These are phyloP conservation scores for Pygoscelis antarcticus DNA, from an alignment of 2,113 vertebrate genomes.

Conservation along the genomic window DNA sequence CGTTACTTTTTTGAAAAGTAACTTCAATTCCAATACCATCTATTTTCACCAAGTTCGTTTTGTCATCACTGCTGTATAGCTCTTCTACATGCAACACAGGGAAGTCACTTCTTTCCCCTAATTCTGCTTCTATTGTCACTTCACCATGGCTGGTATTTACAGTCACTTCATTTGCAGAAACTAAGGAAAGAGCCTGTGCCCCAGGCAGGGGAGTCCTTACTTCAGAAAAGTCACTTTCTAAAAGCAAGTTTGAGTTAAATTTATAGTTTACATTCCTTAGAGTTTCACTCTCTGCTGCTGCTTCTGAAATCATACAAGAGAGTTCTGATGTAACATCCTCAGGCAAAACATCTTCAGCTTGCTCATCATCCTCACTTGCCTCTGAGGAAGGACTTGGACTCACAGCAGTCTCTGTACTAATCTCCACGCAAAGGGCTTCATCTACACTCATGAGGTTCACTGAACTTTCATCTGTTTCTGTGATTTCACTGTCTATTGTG, in stretches of 20 bases:
- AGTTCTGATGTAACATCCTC: neutral
- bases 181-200: neutral
- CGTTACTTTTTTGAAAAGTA: conserved; percentile 13
- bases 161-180: neutral
- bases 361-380: neutral
- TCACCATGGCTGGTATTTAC: neutral
- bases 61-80: neutral
- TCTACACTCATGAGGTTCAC: neutral
- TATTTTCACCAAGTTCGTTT: neutral
- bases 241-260: neutral
- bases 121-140: neutral
- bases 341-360: neutral
- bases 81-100: neutral
- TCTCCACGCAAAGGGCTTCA: neutral
- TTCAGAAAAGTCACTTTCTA: conserved; percentile 15
- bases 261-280: neutral
- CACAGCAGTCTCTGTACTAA: neutral
- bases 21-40: neutral
- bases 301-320: neutral
- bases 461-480: neutral
- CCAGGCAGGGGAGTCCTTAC: neutral
- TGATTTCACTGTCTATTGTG: neutral
- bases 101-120: neutral
- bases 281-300: neutral
- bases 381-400: neutral